A percentile compares a stretch with the other conserved stretches of the same genome.
Conservation (phyloP, 2,113 vertebrate genomes). For the Alaudala cheleensis region DNA sequence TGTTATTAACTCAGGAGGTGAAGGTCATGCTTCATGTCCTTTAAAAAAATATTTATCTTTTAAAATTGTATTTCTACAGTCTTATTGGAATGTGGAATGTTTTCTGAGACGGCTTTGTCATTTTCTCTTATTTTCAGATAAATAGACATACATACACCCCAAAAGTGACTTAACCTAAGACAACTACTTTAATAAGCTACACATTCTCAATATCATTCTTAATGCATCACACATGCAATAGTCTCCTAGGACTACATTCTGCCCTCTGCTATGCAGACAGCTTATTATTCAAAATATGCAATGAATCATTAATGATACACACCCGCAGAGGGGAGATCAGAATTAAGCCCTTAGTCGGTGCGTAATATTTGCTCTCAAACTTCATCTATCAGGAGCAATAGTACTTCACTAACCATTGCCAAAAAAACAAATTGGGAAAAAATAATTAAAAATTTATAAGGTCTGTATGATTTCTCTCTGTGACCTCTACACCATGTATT, state of each 20-base stretch:
- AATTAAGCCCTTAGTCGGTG: not conserved
- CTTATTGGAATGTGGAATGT: not conserved
- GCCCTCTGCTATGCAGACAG: conserved; percentile 31
- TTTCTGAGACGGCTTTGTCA: not conserved
- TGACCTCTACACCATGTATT: not conserved
- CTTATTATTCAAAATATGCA: conserved; percentile 60
- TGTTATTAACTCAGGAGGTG: conserved; percentile 16
- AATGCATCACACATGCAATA: conserved; percentile 37
- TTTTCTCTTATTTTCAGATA: conserved; percentile 28
- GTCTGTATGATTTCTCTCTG: not conserved
- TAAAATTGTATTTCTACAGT: not conserved
- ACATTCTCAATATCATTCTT: conserved; percentile 7
- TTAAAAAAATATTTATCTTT: not conserved
- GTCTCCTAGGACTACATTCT: conserved; percentile 19
- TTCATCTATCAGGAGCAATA: not conserved
- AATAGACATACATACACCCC: not conserved
- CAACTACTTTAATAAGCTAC: conserved; percentile 36
- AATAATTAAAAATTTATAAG: not conserved
- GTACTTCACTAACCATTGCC: not conserved
- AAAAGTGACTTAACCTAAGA: conserved; percentile 4
- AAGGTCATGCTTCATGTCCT: not conserved
- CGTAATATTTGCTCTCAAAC: conserved; percentile 12
- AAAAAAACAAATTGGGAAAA: not conserved
- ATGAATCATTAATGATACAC: conserved; percentile 64
- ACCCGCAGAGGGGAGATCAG: not conserved